Conservation (phyloP, 2,888 invertebrate genomes). For the Stomorhina lunata region DNA sequence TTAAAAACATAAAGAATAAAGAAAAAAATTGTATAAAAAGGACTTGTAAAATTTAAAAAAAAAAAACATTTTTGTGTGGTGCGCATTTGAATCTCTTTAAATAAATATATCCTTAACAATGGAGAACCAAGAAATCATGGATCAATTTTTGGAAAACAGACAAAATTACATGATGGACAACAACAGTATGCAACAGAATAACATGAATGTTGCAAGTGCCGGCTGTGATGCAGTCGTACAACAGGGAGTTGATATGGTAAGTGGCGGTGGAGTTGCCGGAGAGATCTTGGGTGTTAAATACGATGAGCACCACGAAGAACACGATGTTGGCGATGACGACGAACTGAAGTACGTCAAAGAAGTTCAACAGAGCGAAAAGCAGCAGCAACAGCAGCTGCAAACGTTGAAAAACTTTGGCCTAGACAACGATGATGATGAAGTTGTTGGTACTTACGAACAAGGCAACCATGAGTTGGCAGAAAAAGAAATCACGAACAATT, state of each 20-base stretch:
- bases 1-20: constrained; percentile 7
- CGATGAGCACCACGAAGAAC: constrained; percentile 70
- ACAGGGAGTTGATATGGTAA: constrained; percentile 48
- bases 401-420: constrained; percentile 45
- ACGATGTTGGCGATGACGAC: constrained; percentile 85
- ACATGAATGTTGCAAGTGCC: constrained; percentile 68
- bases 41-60: constrained; percentile 6
- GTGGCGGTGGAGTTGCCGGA: constrained; percentile 66
- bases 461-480: constrained; percentile 63
- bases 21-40: constrained; percentile 39
- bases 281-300: constrained; percentile 69
- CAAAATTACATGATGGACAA: constrained; percentile 71
- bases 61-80: constrained; percentile 16
- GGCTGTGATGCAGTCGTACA: constrained; percentile 65
- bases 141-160: constrained; percentile 74
- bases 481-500: constrained; percentile 58
- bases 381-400: constrained; percentile 68
- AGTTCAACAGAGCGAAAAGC: constrained; percentile 82
- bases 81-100: constrained; percentile 19
- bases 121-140: constrained; percentile 77
- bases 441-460: constrained; percentile 56
- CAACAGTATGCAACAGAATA: constrained; percentile 68
- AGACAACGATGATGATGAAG: constrained; percentile 68
- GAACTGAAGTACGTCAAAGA: constrained; percentile 92
- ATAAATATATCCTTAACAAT: constrained; percentile 67